Percentiles rank a stretch among this genome's conserved stretches.
Evolutionary conservation across 2,797 vertebrate genomes (phyloP).

Genomic region (Danio tinwini): DNA sequence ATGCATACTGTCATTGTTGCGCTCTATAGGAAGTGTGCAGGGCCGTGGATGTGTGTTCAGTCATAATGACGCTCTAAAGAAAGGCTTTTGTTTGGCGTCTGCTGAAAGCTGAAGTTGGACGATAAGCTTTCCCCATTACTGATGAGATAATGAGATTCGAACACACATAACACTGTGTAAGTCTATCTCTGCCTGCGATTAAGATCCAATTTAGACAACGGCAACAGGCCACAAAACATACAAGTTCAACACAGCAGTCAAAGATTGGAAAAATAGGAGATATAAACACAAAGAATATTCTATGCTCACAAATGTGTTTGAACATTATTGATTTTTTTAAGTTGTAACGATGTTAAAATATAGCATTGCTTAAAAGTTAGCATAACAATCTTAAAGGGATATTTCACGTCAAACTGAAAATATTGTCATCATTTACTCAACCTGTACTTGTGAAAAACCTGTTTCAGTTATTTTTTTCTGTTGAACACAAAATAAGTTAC

Average conservation of each 20-base stretch:
- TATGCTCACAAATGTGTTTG: too few relatives aligned
- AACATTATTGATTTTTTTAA: not conserved
- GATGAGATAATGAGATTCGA: slow-evolving; percentile 42
- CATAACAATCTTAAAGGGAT: not conserved
- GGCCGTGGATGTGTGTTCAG: slow-evolving; percentile 21
- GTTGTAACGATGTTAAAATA: not conserved
- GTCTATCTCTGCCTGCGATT: slow-evolving; percentile 32
- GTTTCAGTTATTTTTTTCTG: too few relatives aligned
- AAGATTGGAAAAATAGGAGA: slow-evolving; percentile 2
- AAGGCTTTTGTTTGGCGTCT: slow-evolving; percentile 24
- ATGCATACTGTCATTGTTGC: slow-evolving; percentile 78
- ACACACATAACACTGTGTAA: slow-evolving; percentile 20
- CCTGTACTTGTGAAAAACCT: too few relatives aligned
- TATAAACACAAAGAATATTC: slow-evolving; percentile 1
- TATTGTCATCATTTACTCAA: too few relatives aligned
- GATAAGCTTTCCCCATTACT: slow-evolving; percentile 37
- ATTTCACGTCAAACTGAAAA: too few relatives aligned
- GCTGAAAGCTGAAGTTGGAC: slow-evolving; percentile 26
- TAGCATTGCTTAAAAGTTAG: not conserved
- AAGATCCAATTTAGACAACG: slow-evolving; percentile 33
- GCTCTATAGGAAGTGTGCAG: slow-evolving; percentile 65
- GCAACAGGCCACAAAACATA: slow-evolving; percentile 12
- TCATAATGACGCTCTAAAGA: slow-evolving; percentile 33
- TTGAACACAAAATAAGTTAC: too few relatives aligned
- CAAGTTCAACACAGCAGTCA: slow-evolving; percentile 1